These are phyloP conservation scores for Arrhopalites spinosus DNA, from an alignment of 2,888 invertebrate species.

Conservation along the genomic window DNA sequence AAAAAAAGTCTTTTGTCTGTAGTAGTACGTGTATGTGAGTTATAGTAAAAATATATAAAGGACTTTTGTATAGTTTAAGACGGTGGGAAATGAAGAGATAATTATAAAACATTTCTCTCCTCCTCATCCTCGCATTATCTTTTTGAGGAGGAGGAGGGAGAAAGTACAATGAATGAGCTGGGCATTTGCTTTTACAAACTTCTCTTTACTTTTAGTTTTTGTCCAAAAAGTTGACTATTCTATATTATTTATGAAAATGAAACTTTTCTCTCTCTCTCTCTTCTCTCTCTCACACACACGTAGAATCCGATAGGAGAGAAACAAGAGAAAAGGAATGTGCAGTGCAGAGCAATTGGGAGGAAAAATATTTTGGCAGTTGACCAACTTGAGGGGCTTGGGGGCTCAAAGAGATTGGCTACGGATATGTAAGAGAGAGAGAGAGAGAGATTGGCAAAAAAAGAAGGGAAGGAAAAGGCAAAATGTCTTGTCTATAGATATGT, in stretches of 20 bases:
- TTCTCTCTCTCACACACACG: neutral
- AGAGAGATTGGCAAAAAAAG: neutral
- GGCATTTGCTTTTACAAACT: neutral
- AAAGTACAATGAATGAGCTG: neutral
- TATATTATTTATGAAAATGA: constrained; percentile 5
- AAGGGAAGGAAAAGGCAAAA: neutral
- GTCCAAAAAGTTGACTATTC: neutral
- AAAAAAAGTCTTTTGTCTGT: neutral
- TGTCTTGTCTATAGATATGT: too few species aligned
- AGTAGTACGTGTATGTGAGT: neutral
- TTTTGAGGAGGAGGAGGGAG: neutral
- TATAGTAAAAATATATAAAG: neutral
- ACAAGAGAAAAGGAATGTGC: neutral
- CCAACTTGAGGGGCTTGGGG: neutral
- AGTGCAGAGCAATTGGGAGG: neutral
- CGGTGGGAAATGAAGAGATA: neutral
- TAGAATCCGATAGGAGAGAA: neutral
- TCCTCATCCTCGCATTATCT: constrained; percentile 1
- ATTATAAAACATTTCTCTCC: neutral
- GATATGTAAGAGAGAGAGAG: too few species aligned
- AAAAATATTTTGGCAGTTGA: neutral
- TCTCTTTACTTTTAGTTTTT: neutral
- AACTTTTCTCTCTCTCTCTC: neutral
- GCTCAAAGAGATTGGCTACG: too few species aligned
- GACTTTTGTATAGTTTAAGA: neutral